These are phyloP conservation scores for Amia ocellicauda DNA, from an alignment of 2,113 vertebrate species.

Conservation along the genomic window DNA sequence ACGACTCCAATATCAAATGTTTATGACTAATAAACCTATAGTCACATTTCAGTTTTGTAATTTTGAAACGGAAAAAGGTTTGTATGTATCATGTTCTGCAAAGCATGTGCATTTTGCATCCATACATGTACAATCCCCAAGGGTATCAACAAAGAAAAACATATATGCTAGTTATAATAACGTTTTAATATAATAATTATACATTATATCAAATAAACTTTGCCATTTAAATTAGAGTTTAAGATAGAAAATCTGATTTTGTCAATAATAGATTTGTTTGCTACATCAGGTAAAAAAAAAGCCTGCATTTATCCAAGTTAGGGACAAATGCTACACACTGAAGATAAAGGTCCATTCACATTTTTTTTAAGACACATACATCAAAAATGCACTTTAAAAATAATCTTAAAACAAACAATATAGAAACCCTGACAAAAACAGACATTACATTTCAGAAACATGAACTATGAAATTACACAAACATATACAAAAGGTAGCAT, in stretches of 20 bases:
- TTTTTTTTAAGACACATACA: conserved; percentile 55
- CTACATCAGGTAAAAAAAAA: conserved; percentile 66
- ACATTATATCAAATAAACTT: not conserved
- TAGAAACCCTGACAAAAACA: conserved; percentile 37
- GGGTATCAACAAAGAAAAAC: too few relatives aligned
- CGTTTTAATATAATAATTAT: too few relatives aligned
- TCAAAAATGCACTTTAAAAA: conserved; percentile 54
- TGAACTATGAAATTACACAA: conserved; percentile 40
- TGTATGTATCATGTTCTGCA: not conserved
- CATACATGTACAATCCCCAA: too few relatives aligned
- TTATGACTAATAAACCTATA: too few relatives aligned
- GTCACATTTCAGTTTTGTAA: too few relatives aligned
- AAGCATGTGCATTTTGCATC: too few relatives aligned
- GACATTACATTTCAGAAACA: conserved; percentile 26
- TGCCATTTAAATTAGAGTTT: not conserved
- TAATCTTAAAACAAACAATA: conserved; percentile 54
- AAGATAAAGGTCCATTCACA: conserved; percentile 45
- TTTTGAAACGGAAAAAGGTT: not conserved
- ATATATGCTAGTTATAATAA: too few relatives aligned
- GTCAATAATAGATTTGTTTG: conserved; percentile 37
- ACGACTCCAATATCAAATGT: too few relatives aligned
- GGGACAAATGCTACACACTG: conserved; percentile 35
- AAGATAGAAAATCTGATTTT: conserved; percentile 2
- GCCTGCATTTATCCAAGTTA: conserved; percentile 49
- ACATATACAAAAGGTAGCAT: conserved; percentile 30